phyloP scores from a whole-genome alignment of 2,797 vertebrate species.

The Coluber constrictor region DNA sequence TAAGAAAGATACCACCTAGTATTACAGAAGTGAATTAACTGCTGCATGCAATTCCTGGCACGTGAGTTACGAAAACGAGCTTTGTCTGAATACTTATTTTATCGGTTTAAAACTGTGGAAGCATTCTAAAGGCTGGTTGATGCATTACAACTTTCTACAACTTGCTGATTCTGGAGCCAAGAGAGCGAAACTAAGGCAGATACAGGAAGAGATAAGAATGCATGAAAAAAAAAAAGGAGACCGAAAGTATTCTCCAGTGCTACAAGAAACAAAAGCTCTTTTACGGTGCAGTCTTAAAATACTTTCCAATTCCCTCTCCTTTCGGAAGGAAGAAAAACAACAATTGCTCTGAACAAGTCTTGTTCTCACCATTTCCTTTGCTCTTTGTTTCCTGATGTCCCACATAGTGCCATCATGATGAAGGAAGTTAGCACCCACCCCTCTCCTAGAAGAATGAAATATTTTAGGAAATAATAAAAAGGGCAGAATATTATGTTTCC shows the following conservation, averaged over 20 bases:
- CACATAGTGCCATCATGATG: neutral
- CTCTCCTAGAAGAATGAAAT: no score
- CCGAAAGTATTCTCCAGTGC: neutral
- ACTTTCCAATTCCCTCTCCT: neutral
- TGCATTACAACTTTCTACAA: neutral
- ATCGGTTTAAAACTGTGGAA: neutral
- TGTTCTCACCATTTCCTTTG: neutral
- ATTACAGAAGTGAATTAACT: neutral
- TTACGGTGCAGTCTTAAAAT: neutral
- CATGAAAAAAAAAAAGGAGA: neutral
- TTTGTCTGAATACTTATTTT: neutral
- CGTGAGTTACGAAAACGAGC: neutral
- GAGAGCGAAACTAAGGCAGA: neutral
- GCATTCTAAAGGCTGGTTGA: neutral
- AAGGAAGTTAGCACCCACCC: no score
- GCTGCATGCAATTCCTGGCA: neutral
- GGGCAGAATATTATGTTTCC: no score
- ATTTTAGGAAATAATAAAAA: no score
- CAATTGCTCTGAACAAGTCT: neutral
- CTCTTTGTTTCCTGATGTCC: neutral
- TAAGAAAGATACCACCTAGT: neutral
- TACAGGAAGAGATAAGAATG: constrained; percentile 8
- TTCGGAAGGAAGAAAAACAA: neutral
- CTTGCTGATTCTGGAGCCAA: neutral
- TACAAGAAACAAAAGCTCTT: neutral